A percentile compares a stretch with the other conserved stretches of the same genome.
phyloP scores from a whole-genome alignment of 2,113 vertebrate genomes.

The Myrmecophaga tridactyla region DNA sequence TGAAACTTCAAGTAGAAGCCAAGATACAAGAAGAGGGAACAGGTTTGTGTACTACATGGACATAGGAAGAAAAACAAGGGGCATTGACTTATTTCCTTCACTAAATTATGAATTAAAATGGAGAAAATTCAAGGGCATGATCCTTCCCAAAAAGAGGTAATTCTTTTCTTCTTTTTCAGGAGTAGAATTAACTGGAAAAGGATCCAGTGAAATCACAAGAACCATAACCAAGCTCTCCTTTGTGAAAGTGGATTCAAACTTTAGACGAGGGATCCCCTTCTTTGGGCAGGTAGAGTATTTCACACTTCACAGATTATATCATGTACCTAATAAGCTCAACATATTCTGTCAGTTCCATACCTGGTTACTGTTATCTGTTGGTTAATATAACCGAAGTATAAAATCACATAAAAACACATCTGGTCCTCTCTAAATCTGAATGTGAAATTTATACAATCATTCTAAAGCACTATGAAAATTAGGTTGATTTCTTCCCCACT shows the following conservation, averaged over 20 bases:
- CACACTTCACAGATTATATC: background rate
- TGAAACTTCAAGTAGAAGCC: conserved; percentile 78
- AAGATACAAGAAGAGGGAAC: conserved; percentile 84
- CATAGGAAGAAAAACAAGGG: background rate
- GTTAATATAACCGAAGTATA: background rate
- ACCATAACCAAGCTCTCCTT: conserved; percentile 80
- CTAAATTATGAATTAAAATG: background rate
- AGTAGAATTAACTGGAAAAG: conserved; percentile 73
- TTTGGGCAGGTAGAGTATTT: conserved; percentile 78
- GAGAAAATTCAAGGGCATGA: background rate
- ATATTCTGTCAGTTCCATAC: background rate
- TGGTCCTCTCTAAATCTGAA: background rate
- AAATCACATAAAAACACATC: background rate
- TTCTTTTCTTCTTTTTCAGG: conserved; percentile 69
- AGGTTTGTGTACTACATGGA: conserved; percentile 66
- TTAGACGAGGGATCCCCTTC: conserved; percentile 82
- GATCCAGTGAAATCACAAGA: conserved; percentile 71
- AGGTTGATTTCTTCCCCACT: background rate
- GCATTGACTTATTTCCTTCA: background rate
- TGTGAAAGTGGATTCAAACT: conserved; percentile 76
- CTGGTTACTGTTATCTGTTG: background rate
- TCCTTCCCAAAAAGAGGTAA: background rate
- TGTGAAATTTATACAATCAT: background rate
- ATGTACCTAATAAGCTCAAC: background rate
- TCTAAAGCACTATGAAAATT: background rate